Evolutionary conservation across 1,140 invertebrate species (phyloP), one percentile per base, ranked within the genome.

Genomic region (Drosophila sturtevanti): DNA sequence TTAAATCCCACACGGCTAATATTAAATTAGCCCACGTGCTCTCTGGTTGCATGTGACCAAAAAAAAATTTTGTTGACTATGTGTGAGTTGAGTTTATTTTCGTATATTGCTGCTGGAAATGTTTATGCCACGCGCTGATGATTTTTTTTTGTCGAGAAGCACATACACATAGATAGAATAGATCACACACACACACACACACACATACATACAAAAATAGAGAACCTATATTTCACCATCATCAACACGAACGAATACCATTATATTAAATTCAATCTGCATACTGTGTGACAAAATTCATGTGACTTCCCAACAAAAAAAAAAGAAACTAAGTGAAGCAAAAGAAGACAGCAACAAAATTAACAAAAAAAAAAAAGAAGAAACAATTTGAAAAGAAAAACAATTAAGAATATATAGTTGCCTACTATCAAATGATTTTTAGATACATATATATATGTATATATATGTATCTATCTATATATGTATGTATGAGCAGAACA

Each of bases 271-370:
- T 85, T 81, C 82, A 87, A 87, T 86, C 81, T 87, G 75, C 67
- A 87, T 54, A 87, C 82, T 68, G 68, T 68, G 68, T 63, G 82
- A 86, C 82, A 87, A 79, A 81, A 86, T 86, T 87, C 82, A 87
- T 87, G 82, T 79, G 82, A 87, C 82, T 87, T 18, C 37, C 48
- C 41, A 27, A 63, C 41, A 24, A 18, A 12, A 16, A 14, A 24
- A 18, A 12, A 16, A 14, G 16, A 12, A 18, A 37, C 16, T 41
- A 37, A 16, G 21, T 22, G 34, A 35, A 73, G 68, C 54, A 68
- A n/a, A n/a, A n/a, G n/a, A n/a, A n/a, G n/a, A 58, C 60, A 65
- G 68, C 61, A 14, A 61, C n/a, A 21, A 51, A n/a, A 27, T 11
- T 75, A 82, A 37, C 22, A 0, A 66, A 67, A 48, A 64, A 60